Base-by-base conservation (phyloP, 2,888 invertebrate genomes). In the Ochropleura leucogaster region DNA sequence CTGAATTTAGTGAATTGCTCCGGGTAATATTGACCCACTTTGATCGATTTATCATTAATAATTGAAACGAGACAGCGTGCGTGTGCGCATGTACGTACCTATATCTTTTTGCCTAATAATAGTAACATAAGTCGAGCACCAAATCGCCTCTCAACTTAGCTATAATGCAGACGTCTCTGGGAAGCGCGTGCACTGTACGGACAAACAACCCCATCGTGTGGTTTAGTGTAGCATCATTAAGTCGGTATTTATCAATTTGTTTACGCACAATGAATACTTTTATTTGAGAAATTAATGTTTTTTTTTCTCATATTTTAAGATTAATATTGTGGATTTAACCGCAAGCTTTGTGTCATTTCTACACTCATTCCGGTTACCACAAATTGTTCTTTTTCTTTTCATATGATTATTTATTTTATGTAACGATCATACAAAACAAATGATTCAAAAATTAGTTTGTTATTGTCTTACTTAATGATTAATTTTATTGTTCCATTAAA, bases 201-300 rank as follows among this genome's bases (percentile, higher is more conserved):
- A 46, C 7, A 68, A 80, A 69, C 49, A 87, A 88, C 86, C 87
- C 80, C 87, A 84, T 74, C 66, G 30, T 68, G 55, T 81, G 82
- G 75, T 76, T 82, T 85, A 84, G 70, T 66, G 65, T 75, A 77
- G 68, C 76, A 79, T 82, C 81, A 82, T 74, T 18, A 82, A 81
- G 80, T 83, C 76, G 10, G 51, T 63, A 18, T 18, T 30, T 74
- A 69, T 46, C 68, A 73, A 82, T 77, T 80, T 81, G 77, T 74
- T 74, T 70, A 65, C 46, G 42, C 20, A 62, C 12, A 62, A 49
- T 75, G 65, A 20, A 46, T 60, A 75, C 55, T 63, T 63, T 59
- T 44, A 47, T 14, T 60, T 67, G 10, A 63, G 40, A 64, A 63
- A 51, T 18, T 46, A 59, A 62, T 46, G 60, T 64, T 51, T 64